phyloP scores from a whole-genome alignment of 2,888 invertebrate genomes.

The Microctonus aethiopoides region DNA sequence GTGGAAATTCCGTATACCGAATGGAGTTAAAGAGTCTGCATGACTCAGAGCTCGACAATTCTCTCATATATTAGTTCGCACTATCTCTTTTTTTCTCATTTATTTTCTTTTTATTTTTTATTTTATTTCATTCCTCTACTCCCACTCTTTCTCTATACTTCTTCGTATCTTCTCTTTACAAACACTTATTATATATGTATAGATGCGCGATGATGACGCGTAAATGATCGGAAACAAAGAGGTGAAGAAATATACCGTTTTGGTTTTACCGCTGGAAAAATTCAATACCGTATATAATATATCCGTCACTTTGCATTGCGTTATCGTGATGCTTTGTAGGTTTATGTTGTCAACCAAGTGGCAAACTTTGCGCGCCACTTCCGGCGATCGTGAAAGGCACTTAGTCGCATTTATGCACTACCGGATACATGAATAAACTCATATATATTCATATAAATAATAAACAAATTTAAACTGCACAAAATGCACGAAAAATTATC shows the following conservation, averaged over 20 bases:
- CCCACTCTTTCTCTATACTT: not conserved
- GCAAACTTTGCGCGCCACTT: not conserved
- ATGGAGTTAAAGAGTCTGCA: not conserved
- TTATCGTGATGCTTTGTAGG: not conserved
- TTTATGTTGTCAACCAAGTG: not conserved
- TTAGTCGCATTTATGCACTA: conserved; percentile 24
- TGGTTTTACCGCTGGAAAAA: not conserved
- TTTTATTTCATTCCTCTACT: not conserved
- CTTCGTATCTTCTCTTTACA: not conserved
- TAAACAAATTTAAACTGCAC: not conserved
- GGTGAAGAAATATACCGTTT: conserved; percentile 15
- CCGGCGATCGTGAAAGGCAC: conserved; percentile 36
- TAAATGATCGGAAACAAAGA: conserved; percentile 17
- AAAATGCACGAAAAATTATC: too few relatives aligned
- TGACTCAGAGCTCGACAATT: not conserved
- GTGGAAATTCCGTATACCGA: conserved; percentile 10
- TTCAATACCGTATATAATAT: conserved; percentile 1
- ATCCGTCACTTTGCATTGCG: conserved; percentile 18
- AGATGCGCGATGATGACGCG: not conserved
- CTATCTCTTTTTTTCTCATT: not conserved
- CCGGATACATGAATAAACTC: conserved; percentile 10
- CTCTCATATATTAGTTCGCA: not conserved
- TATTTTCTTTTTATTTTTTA: not conserved
- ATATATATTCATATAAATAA: not conserved
- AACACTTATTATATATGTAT: not conserved